Percentiles rank a stretch among this genome's conserved stretches.
Conservation (phyloP, 2,113 vertebrate genomes). For the Blennius ocellaris region DNA sequence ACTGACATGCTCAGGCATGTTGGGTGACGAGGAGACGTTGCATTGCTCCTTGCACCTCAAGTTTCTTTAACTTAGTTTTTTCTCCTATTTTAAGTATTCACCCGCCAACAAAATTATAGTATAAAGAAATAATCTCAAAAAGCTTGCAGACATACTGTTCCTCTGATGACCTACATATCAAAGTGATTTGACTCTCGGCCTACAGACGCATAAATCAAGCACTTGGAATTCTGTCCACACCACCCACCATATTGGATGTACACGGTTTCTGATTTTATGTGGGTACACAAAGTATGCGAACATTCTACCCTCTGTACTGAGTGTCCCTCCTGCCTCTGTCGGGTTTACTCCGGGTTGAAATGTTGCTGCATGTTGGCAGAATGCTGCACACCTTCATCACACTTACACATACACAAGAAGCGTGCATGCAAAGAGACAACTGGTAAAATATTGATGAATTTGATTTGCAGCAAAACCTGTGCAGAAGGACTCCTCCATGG, state of each 20-base stretch:
- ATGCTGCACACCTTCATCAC: background rate
- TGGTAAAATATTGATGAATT: slow-evolving; percentile 8
- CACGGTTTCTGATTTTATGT: slow-evolving; percentile 15
- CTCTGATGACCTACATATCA: background rate
- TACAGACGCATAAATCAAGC: background rate
- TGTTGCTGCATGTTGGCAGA: slow-evolving; percentile 25
- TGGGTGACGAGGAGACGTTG: slow-evolving; percentile 34
- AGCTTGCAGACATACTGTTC: slow-evolving; percentile 14
- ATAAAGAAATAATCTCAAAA: slow-evolving; percentile 9
- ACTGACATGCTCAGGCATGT: slow-evolving; percentile 56
- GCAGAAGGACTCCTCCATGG: slow-evolving; percentile 4
- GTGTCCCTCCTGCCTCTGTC: slow-evolving; percentile 28
- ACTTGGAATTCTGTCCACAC: no score
- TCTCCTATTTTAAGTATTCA: background rate
- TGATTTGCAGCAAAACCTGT: slow-evolving; percentile 1
- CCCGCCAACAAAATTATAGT: slow-evolving; percentile 23
- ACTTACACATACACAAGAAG: slow-evolving; percentile 27
- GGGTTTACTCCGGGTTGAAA: slow-evolving; percentile 35
- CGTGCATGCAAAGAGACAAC: slow-evolving; percentile 25
- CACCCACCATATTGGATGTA: background rate
- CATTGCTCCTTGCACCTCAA: slow-evolving; percentile 4
- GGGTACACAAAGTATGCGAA: slow-evolving; percentile 5
- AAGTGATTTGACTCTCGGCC: background rate
- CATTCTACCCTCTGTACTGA: slow-evolving; percentile 27
- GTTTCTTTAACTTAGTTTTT: slow-evolving; percentile 8